Evolutionary conservation across 2,888 invertebrate species (phyloP).

Genomic region (Catocala nupta): DNA sequence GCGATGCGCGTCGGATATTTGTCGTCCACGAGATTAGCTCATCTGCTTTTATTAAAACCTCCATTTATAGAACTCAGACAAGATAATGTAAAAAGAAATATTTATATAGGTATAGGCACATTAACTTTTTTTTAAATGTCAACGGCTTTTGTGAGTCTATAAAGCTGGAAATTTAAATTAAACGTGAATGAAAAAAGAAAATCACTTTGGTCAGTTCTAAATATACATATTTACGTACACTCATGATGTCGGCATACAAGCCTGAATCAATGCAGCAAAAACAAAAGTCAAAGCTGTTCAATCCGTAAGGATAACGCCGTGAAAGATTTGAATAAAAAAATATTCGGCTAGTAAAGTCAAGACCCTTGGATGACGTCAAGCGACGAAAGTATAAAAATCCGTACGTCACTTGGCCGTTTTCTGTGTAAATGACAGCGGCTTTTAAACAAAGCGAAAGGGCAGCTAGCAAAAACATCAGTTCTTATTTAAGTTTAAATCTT

Average conservation of each 20-base stretch:
- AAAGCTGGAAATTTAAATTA: too few species aligned
- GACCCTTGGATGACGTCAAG: conserved; percentile 39
- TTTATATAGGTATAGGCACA: neutral
- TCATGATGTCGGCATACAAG: neutral
- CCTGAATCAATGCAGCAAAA: neutral
- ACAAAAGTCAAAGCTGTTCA: neutral
- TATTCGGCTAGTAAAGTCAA: conserved; percentile 1
- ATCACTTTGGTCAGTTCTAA: neutral
- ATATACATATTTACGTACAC: neutral
- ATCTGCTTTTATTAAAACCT: conserved; percentile 42
- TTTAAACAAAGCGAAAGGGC: conserved; percentile 23
- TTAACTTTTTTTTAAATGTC: too few species aligned
- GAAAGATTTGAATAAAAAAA: conserved; percentile 6
- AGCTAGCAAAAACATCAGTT: conserved; percentile 13
- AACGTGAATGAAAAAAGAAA: too few species aligned
- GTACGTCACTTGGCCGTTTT: conserved; percentile 34
- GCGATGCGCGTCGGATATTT: conserved; percentile 60
- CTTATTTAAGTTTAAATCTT: conserved; percentile 22
- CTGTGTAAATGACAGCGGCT: conserved; percentile 49
- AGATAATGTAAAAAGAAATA: neutral
- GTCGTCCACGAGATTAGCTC: conserved; percentile 58
- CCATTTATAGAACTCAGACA: conserved; percentile 28
- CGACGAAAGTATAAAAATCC: conserved; percentile 40
- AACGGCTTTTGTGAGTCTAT: too few species aligned
- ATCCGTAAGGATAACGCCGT: neutral